These are phyloP conservation scores for Megathymus violae DNA, from an alignment of 1,140 invertebrate species.

Conservation along the genomic window DNA sequence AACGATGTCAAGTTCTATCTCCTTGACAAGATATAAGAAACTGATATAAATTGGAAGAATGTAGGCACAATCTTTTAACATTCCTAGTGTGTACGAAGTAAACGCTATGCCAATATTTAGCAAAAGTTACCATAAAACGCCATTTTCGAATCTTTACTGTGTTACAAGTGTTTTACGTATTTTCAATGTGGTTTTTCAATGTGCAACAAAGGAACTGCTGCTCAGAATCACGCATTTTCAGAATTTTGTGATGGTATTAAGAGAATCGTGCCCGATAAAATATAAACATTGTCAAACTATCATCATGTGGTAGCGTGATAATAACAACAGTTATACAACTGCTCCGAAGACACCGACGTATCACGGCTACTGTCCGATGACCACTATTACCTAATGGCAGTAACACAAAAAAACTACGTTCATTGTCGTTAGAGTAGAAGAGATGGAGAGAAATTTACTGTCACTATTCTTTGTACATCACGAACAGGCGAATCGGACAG, in stretches of 20 bases:
- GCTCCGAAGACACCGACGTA: not conserved
- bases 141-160: not conserved
- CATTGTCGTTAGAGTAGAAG: slow-evolving; percentile 4
- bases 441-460: slow-evolving; percentile 18
- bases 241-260: not conserved
- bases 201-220: not conserved
- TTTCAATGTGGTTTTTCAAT: not conserved
- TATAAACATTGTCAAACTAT: not conserved
- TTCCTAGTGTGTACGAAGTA: not conserved
- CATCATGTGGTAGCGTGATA: not conserved
- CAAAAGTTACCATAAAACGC: slow-evolving; percentile 6
- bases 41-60: not conserved
- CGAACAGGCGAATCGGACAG: no score
- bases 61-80: not conserved
- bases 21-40: not conserved
- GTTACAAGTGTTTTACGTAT: not conserved
- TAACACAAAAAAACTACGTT: slow-evolving; percentile 10
- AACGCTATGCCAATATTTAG: slow-evolving; percentile 2
- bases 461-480: no score
- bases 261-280: no score
- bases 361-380: slow-evolving; percentile 9
- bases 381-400: slow-evolving; percentile 14
- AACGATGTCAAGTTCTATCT: not conserved
- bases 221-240: not conserved
- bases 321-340: slow-evolving; percentile 16